Evolutionary conservation across 2,113 vertebrate genomes (phyloP).

Genomic region (Ammospiza caudacuta): DNA sequence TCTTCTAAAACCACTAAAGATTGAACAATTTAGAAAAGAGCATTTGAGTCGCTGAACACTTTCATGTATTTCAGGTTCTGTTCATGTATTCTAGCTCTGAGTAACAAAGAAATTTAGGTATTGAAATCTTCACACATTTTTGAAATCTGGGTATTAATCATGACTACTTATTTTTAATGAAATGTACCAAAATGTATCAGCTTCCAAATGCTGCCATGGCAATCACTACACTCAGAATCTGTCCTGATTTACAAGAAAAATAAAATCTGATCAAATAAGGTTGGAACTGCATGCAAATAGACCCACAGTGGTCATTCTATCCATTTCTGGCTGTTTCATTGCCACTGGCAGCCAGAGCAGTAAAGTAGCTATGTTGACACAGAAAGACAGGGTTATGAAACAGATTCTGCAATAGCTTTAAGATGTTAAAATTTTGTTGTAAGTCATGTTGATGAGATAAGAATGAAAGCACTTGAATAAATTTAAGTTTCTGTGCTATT

Average conservation of each 20-base stretch:
- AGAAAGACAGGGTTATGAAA: not conserved
- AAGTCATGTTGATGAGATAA: not conserved
- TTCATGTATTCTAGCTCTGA: not conserved
- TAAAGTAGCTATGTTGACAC: rapidly evolving
- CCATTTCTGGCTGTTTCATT: not conserved
- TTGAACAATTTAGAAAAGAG: not conserved
- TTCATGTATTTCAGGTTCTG: not conserved
- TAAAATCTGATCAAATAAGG: not conserved
- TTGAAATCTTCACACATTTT: not conserved
- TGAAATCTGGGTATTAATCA: not conserved
- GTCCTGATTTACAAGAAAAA: not conserved
- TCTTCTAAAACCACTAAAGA: not conserved
- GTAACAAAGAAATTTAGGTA: not conserved
- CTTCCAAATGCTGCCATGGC: not conserved
- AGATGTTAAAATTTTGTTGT: not conserved
- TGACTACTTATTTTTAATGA: not conserved
- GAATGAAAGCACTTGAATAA: not conserved
- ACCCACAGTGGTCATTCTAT: not conserved
- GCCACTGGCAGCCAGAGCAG: not conserved
- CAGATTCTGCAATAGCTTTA: not conserved
- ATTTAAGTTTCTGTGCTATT: not conserved
- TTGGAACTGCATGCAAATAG: not conserved
- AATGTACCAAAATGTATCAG: not conserved
- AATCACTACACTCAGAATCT: not conserved
- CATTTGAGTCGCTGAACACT: not conserved